phyloP scores from a whole-genome alignment of 1,140 invertebrate species.

The Tyrophagus putrescentiae region DNA sequence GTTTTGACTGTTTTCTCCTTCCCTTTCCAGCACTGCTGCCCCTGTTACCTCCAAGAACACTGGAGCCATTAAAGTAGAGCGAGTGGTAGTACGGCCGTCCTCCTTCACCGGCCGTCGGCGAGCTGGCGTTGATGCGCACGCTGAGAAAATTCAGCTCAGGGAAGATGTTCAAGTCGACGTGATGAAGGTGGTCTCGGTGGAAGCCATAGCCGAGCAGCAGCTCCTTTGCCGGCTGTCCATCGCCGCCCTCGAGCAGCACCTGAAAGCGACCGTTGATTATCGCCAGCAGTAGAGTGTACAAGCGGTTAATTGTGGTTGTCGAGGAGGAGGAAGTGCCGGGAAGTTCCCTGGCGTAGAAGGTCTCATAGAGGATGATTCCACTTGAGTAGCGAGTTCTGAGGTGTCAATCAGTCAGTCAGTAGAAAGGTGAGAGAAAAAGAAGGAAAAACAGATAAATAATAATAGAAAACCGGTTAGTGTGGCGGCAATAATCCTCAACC shows the following conservation, averaged over 20 bases:
- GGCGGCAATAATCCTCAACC: too few species aligned
- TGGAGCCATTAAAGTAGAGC: neutral
- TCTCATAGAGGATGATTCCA: slow-evolving; percentile 69
- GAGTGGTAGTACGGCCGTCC: neutral
- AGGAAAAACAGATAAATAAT: neutral
- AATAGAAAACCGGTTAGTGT: too few species aligned
- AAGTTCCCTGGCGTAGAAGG: slow-evolving; percentile 44
- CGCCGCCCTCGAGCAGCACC: slow-evolving; percentile 74
- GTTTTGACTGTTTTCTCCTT: too few species aligned
- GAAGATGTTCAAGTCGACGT: slow-evolving; percentile 63
- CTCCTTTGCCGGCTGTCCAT: slow-evolving; percentile 37
- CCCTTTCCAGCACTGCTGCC: neutral
- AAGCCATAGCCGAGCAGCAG: slow-evolving; percentile 38
- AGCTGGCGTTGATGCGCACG: slow-evolving; percentile 60
- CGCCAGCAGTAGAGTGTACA: slow-evolving; percentile 39
- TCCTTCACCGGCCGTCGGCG: too few species aligned
- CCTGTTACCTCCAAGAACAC: slow-evolving; percentile 62
- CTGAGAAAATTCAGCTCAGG: slow-evolving; percentile 60
- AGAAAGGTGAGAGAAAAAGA: neutral
- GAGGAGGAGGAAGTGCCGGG: neutral
- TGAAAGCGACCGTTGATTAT: slow-evolving; percentile 73
- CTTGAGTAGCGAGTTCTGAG: slow-evolving; percentile 69
- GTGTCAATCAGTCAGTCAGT: too few species aligned
- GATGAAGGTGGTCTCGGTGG: slow-evolving; percentile 76
- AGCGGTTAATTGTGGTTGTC: too few species aligned